Conservation (phyloP, 2,888 invertebrate genomes). For the Parnassius orleans region DNA sequence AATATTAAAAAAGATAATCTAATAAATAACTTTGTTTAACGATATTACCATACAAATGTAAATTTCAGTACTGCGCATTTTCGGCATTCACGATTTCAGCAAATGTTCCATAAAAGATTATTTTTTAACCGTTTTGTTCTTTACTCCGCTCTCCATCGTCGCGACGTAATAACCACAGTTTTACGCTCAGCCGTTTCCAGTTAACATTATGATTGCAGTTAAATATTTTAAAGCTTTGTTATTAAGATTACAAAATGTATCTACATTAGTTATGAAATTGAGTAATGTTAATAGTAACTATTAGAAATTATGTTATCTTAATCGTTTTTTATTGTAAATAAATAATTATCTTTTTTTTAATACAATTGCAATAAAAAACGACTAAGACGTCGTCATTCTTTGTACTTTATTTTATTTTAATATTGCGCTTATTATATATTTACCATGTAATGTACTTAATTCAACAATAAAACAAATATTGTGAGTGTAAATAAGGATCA, state of each 20-base stretch:
- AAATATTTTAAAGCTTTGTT: slow-evolving; percentile 15
- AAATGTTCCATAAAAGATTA: slow-evolving; percentile 17
- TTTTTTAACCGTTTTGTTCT: slow-evolving; percentile 18
- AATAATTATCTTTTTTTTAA: too few species aligned
- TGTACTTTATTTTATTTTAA: too few species aligned
- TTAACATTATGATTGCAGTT: slow-evolving; percentile 14
- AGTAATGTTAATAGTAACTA: too few species aligned
- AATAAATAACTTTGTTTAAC: slow-evolving; percentile 15
- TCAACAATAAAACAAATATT: too few species aligned
- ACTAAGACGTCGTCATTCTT: too few species aligned
- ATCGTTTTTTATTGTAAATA: too few species aligned
- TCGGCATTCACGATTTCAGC: slow-evolving; percentile 2
- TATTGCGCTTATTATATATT: too few species aligned
- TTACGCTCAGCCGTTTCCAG: slow-evolving; percentile 19
- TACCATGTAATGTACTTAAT: too few species aligned
- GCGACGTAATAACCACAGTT: slow-evolving; percentile 20
- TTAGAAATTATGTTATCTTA: too few species aligned
- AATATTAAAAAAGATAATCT: slow-evolving; percentile 5
- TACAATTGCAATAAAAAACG: too few species aligned
- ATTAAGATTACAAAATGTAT: slow-evolving; percentile 13
- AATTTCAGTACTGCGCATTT: slow-evolving; percentile 1
- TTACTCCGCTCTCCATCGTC: slow-evolving; percentile 10
- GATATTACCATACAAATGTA: slow-evolving; percentile 3
- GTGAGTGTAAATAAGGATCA: too few species aligned
- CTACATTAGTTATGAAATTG: background rate